Percentiles rank a stretch among this genome's conserved stretches.
These are phyloP conservation scores for Harmothoe impar DNA, from an alignment of 2,888 invertebrate species.

Conservation along the genomic window DNA sequence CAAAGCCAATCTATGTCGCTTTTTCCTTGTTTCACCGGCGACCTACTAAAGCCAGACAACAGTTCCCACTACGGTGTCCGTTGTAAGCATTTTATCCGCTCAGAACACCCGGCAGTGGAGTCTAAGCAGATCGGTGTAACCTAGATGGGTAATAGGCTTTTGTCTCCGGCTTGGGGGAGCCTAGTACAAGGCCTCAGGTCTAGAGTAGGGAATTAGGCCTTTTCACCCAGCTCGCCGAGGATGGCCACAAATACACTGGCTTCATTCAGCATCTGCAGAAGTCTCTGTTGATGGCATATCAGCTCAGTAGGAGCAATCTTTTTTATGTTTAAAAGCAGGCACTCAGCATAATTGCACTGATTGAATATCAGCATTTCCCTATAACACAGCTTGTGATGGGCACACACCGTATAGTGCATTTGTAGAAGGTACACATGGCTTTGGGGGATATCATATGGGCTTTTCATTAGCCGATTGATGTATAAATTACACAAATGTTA, in stretches of 20 bases:
- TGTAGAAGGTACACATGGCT: neutral
- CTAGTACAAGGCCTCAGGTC: conserved; percentile 22
- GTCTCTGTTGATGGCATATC: neutral
- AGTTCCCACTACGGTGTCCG: conserved; percentile 30
- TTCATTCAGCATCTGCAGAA: neutral
- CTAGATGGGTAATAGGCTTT: conserved; percentile 58
- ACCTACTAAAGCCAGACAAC: conserved; percentile 47
- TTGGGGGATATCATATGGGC: neutral
- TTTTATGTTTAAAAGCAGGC: conserved; percentile 9
- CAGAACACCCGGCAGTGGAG: conserved; percentile 50
- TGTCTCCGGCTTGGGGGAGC: neutral
- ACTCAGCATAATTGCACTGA: conserved; percentile 22
- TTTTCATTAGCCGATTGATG: no score
- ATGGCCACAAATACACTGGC: neutral
- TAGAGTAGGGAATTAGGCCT: conserved; percentile 55
- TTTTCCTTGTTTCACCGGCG: neutral
- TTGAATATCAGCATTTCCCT: neutral
- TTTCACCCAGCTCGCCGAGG: conserved; percentile 6
- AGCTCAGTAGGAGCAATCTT: conserved; percentile 3
- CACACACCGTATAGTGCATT: neutral
- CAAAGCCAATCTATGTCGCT: neutral
- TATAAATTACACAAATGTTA: neutral
- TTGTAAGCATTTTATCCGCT: conserved; percentile 31
- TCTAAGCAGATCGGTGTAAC: conserved; percentile 51
- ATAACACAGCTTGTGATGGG: neutral